A percentile compares a stretch with the other conserved stretches of the same genome.
Conservation (phyloP, 2,888 invertebrate genomes). For the Cabera pusaria region DNA sequence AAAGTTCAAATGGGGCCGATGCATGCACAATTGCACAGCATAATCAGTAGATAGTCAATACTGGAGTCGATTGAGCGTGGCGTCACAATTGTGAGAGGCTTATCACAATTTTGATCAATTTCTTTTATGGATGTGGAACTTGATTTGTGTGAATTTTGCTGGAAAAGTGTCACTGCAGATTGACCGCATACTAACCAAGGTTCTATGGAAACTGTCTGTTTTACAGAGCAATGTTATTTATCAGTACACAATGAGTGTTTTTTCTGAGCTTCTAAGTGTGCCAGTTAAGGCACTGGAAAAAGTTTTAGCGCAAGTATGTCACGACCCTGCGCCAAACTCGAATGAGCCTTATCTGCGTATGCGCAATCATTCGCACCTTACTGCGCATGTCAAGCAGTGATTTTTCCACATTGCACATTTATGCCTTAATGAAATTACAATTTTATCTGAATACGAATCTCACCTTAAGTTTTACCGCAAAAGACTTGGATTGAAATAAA, state of each 20-base stretch:
- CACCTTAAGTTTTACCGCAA: slow-evolving; percentile 17
- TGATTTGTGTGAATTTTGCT: too few species aligned
- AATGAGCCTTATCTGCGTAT: slow-evolving; percentile 48
- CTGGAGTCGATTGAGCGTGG: too few species aligned
- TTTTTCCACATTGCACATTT: slow-evolving; percentile 28
- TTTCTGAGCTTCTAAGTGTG: too few species aligned
- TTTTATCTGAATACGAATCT: slow-evolving; percentile 11
- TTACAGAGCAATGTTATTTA: too few species aligned
- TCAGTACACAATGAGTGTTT: too few species aligned
- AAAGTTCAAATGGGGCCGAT: slow-evolving; percentile 12
- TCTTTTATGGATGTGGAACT: too few species aligned
- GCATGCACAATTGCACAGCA: slow-evolving; percentile 29
- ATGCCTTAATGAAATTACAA: not conserved
- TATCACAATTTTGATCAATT: too few species aligned
- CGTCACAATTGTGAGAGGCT: too few species aligned
- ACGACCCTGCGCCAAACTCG: slow-evolving; percentile 47
- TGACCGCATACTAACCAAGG: too few species aligned
- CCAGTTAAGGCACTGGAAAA: slow-evolving; percentile 10
- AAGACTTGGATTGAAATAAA: slow-evolving; percentile 24
- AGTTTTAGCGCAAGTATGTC: slow-evolving; percentile 40
- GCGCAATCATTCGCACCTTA: slow-evolving; percentile 49
- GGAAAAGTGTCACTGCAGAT: too few species aligned
- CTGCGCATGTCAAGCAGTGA: slow-evolving; percentile 28
- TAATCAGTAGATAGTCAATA: too few species aligned
- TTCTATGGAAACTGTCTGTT: too few species aligned